Conservation (phyloP, 2,797 vertebrate genomes). For the Phoeniculus purpureus region DNA sequence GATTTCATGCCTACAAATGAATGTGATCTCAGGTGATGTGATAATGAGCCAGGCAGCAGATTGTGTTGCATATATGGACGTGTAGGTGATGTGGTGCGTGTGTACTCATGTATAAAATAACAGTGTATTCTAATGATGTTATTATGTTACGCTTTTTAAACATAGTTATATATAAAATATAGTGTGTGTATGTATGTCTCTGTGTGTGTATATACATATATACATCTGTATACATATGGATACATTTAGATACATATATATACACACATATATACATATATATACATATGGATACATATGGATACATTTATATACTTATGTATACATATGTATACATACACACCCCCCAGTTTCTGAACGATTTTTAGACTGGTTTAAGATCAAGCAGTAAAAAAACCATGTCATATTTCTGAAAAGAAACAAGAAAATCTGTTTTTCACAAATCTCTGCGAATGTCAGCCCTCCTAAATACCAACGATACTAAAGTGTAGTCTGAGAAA, state of each 20-base stretch:
- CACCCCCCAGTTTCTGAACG: background rate
- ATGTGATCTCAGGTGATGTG: background rate
- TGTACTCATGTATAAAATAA: too few relatives aligned
- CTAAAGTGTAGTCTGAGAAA: background rate
- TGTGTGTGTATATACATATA: too few relatives aligned
- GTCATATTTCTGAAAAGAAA: background rate
- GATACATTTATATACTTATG: too few relatives aligned
- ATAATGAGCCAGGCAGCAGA: background rate
- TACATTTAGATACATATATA: background rate
- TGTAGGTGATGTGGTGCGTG: too few relatives aligned
- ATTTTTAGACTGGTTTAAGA: background rate
- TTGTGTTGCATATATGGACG: background rate
- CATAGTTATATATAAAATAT: too few relatives aligned
- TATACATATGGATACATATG: too few relatives aligned
- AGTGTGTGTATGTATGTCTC: too few relatives aligned
- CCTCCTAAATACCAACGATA: background rate
- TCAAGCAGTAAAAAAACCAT: background rate
- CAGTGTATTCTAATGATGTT: too few relatives aligned
- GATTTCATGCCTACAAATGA: background rate
- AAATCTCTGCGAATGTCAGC: background rate
- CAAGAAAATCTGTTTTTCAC: background rate
- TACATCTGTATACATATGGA: rapidly evolving
- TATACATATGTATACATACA: too few relatives aligned
- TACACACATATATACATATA: rapidly evolving
- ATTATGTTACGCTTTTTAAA: too few relatives aligned